These are phyloP conservation scores for Sylvia borin DNA, from an alignment of 2,797 vertebrate species.

Conservation along the genomic window DNA sequence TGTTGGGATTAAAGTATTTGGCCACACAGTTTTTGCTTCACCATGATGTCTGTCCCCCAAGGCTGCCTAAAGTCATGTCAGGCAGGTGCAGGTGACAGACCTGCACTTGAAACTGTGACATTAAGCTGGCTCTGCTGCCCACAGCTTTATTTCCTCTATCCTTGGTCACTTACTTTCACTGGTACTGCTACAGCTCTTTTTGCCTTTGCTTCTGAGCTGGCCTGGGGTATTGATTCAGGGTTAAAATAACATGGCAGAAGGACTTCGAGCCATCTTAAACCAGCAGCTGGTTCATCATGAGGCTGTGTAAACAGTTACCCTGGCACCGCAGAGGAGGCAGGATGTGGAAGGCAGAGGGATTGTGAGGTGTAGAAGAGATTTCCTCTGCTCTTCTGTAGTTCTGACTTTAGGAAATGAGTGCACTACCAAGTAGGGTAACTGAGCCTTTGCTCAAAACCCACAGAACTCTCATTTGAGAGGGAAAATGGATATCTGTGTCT, in stretches of 20 bases:
- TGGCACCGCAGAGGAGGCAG: background rate
- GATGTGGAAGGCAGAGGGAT: background rate
- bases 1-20: background rate
- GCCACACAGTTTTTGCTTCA: background rate
- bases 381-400: background rate
- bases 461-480: background rate
- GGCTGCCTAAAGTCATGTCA: background rate
- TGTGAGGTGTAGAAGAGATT: background rate
- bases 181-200: background rate
- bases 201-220: background rate
- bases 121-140: background rate
- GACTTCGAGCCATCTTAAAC: constrained; percentile 2
- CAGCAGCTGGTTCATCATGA: background rate
- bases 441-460: background rate
- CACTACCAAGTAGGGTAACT: background rate
- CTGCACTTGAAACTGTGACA: background rate
- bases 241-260: constrained; percentile 19
- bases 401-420: background rate
- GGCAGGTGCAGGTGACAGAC: background rate
- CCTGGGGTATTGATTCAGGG: background rate
- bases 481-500: background rate
- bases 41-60: background rate
- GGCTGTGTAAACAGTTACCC: constrained; percentile 47
- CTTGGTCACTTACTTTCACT: background rate
- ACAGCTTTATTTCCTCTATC: background rate